Conservation (phyloP, 1,140 invertebrate species). For the Arctopsyche grandis region DNA sequence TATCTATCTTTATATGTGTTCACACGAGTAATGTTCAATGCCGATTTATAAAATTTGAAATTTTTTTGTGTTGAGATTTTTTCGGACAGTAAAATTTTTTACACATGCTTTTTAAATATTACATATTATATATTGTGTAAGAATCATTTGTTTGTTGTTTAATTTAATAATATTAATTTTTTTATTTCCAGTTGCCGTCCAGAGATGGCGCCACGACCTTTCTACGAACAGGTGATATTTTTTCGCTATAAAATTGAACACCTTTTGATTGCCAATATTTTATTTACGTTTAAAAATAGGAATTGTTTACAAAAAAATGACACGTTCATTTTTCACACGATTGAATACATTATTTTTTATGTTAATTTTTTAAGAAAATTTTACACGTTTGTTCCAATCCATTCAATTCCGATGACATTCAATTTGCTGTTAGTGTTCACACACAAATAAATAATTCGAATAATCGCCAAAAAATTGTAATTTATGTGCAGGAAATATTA, state of each 20-base stretch:
- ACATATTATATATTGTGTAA: too few species aligned
- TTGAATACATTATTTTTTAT: too few species aligned
- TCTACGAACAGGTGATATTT: background rate
- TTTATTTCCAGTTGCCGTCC: background rate
- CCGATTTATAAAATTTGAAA: background rate
- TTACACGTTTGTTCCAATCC: too few species aligned
- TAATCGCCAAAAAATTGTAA: slow-evolving; percentile 11
- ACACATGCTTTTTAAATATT: too few species aligned
- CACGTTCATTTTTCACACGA: too few species aligned
- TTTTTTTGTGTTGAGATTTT: too few species aligned
- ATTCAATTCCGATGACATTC: background rate
- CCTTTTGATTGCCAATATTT: background rate
- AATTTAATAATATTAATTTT: background rate
- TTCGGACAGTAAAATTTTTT: too few species aligned
- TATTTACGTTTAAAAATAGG: background rate
- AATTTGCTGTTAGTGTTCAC: background rate
- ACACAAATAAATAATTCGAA: too few species aligned
- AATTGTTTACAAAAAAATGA: too few species aligned
- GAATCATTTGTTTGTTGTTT: too few species aligned
- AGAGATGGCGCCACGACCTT: background rate
- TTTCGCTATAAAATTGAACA: background rate
- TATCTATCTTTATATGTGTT: too few species aligned
- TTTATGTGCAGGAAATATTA: background rate
- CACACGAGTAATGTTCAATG: background rate
- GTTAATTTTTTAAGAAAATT: too few species aligned